phyloP scores from a whole-genome alignment of 2,113 vertebrate species.

The Talpa occidentalis region DNA sequence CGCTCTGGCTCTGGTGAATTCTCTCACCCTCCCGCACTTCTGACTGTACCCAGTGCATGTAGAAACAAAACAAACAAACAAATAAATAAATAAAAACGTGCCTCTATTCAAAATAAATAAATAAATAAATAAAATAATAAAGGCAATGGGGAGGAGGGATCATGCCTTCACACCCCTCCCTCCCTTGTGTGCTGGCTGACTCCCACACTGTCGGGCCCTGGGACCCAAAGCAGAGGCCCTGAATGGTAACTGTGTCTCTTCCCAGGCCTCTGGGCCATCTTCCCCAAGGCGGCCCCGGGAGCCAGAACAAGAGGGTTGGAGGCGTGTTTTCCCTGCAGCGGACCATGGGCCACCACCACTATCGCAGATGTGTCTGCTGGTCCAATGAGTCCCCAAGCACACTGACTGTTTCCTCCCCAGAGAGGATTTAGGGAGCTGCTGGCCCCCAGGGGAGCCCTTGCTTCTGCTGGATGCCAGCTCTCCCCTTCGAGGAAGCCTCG shows the following conservation, averaged over 20 bases:
- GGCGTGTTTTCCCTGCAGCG: neutral
- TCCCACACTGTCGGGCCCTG: neutral
- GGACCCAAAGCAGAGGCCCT: neutral
- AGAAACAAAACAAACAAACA: too few species aligned
- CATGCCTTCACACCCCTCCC: neutral
- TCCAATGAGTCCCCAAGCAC: neutral
- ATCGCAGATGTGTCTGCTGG: neutral
- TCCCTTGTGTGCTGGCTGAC: neutral
- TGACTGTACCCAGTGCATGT: too few species aligned
- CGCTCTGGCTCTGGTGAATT: too few species aligned
- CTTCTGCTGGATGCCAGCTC: neutral
- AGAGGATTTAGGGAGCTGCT: neutral
- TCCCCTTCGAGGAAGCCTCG: neutral
- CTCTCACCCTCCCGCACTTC: too few species aligned
- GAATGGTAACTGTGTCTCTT: neutral
- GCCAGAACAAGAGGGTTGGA: accelerated
- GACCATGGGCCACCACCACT: neutral
- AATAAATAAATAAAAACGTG: too few species aligned
- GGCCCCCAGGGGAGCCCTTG: neutral
- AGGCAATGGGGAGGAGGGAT: neutral
- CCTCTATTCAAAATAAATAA: too few species aligned
- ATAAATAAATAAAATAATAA: too few species aligned
- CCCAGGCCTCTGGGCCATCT: neutral
- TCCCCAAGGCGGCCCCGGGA: neutral
- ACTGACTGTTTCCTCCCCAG: neutral